These are phyloP conservation scores for Tetrao urogallus DNA, from an alignment of 2,113 vertebrate species.

Conservation along the genomic window DNA sequence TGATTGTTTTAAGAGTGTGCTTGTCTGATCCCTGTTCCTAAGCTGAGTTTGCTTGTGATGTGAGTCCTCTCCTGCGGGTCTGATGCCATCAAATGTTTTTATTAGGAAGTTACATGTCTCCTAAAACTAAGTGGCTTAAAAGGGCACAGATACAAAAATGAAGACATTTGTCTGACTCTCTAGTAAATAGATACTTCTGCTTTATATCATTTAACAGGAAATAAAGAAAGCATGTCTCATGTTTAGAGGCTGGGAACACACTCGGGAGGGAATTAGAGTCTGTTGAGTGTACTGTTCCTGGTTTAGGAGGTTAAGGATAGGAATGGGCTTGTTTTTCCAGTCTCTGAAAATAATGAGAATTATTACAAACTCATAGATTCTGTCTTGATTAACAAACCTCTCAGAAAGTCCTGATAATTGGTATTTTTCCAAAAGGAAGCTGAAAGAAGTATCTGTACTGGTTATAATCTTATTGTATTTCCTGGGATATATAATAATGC, in stretches of 20 bases:
- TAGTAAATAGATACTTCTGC: neutral
- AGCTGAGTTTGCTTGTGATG: neutral
- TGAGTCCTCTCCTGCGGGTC: neutral
- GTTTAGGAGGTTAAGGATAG: neutral
- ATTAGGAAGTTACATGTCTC: neutral
- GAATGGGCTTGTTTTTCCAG: neutral
- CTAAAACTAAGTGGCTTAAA: neutral
- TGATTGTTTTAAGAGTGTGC: neutral
- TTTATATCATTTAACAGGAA: neutral
- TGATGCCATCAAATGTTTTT: neutral
- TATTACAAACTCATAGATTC: neutral
- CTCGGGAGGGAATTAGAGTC: neutral
- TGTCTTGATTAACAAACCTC: neutral
- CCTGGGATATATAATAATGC: conserved; percentile 2
- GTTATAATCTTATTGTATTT: conserved; percentile 32
- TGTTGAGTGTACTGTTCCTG: neutral
- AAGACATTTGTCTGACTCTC: neutral
- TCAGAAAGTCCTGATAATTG: conserved; percentile 10
- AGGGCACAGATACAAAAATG: neutral
- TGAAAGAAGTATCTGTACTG: neutral
- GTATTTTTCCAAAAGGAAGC: neutral
- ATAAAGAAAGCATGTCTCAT: neutral
- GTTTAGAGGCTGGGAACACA: neutral
- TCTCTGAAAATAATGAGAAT: neutral
- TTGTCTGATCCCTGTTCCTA: neutral